A percentile compares a stretch with the other conserved stretches of the same genome.
phyloP scores from a whole-genome alignment of 2,888 invertebrate genomes.

The Cerceris ruficornis region DNA sequence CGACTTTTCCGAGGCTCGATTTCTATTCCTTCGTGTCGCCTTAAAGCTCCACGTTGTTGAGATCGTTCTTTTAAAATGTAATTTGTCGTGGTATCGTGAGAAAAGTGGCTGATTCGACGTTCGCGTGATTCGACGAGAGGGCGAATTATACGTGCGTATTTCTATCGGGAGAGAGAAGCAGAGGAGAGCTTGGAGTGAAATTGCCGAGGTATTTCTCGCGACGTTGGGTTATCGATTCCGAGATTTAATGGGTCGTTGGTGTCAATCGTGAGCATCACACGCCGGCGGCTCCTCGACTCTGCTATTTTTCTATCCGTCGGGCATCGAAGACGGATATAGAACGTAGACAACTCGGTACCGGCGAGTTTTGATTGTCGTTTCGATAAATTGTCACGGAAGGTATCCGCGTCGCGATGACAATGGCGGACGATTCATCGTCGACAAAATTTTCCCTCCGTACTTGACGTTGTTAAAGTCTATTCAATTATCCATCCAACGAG shows the following conservation, averaged over 20 bases:
- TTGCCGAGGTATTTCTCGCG: constrained; percentile 30
- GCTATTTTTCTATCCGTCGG: neutral
- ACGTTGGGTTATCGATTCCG: constrained; percentile 27
- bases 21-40: too few relatives aligned
- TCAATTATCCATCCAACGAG: too few relatives aligned
- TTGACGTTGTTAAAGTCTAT: too few relatives aligned
- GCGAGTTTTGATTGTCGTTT: neutral
- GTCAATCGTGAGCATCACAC: constrained; percentile 27
- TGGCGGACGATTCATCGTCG: neutral
- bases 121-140: too few relatives aligned
- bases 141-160: too few relatives aligned
- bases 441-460: too few relatives aligned
- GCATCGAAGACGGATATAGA: constrained; percentile 3
- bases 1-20: too few relatives aligned
- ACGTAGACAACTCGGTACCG: neutral
- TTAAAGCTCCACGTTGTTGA: too few relatives aligned
- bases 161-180: too few relatives aligned
- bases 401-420: neutral
- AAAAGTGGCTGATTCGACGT: too few relatives aligned
- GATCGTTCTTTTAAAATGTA: too few relatives aligned
- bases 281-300: neutral
- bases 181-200: constrained; percentile 22
- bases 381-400: neutral
- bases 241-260: constrained; percentile 37
- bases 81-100: too few relatives aligned